Evolutionary conservation across 2,888 invertebrate genomes (phyloP).

Genomic region (Saturnia pavonia): DNA sequence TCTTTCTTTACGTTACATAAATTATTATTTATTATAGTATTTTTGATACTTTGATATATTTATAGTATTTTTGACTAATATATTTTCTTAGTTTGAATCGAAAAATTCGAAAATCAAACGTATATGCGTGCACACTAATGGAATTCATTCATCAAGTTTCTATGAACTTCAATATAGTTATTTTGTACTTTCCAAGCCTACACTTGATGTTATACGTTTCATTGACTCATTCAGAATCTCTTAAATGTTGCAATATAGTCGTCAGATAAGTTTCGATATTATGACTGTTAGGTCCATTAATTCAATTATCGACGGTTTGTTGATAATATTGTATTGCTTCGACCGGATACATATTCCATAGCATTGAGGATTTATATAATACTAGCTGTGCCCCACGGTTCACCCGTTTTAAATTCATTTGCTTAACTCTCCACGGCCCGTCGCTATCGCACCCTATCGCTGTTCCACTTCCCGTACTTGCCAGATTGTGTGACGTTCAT

Average conservation of each 20-base stretch:
- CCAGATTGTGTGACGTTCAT: too few relatives aligned
- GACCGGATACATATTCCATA: not conserved
- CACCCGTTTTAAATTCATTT: too few relatives aligned
- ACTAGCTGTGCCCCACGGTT: too few relatives aligned
- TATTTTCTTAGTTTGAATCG: too few relatives aligned
- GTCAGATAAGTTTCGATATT: not conserved
- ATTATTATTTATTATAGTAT: not conserved
- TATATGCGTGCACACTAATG: too few relatives aligned
- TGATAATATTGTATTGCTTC: not conserved
- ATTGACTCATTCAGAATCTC: slow-evolving; percentile 37
- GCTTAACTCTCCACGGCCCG: too few relatives aligned
- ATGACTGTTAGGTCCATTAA: not conserved
- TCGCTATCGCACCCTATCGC: too few relatives aligned
- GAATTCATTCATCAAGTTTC: too few relatives aligned
- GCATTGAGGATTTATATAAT: not conserved
- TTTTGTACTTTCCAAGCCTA: slow-evolving; percentile 31
- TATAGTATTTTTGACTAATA: too few relatives aligned
- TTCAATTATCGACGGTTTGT: not conserved
- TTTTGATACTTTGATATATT: too few relatives aligned
- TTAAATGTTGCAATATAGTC: not conserved
- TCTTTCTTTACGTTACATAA: not conserved
- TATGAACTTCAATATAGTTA: slow-evolving; percentile 20
- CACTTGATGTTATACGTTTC: slow-evolving; percentile 34
- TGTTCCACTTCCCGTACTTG: too few relatives aligned
- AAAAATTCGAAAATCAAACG: too few relatives aligned